Evolutionary conservation across 2,888 invertebrate genomes (phyloP).

Genomic region (Ptychoptera albimana): DNA sequence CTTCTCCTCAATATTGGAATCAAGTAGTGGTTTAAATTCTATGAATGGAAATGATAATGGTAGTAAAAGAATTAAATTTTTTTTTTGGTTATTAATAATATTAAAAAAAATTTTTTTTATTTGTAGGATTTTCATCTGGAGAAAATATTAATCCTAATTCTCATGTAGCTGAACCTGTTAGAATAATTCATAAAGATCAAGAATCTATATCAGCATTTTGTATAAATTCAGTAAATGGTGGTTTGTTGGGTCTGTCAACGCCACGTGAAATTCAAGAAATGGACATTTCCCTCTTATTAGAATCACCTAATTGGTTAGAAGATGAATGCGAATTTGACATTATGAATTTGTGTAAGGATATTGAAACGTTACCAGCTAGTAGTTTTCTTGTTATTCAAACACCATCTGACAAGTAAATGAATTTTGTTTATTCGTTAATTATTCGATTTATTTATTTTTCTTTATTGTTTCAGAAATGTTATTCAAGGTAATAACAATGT

Average conservation of each 20-base stretch:
- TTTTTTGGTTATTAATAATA: too few species aligned
- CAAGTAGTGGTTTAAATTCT: not conserved
- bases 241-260: constrained; percentile 81
- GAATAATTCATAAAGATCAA: constrained; percentile 97
- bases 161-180: constrained; percentile 57
- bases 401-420: constrained; percentile 34
- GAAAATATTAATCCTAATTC: constrained; percentile 11
- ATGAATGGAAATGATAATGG: too few species aligned
- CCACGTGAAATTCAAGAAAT: constrained; percentile 95
- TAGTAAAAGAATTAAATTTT: too few species aligned
- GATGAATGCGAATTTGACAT: constrained; percentile 97
- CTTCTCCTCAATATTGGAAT: constrained; percentile 1
- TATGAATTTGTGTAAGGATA: constrained; percentile 61
- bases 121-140: not conserved
- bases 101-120: constrained; percentile 13
- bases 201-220: constrained; percentile 97
- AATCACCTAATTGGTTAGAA: constrained; percentile 85
- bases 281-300: constrained; percentile 83
- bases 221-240: constrained; percentile 75
- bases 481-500: constrained; percentile 29
- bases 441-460: constrained; percentile 1
- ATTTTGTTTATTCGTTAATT: not conserved
- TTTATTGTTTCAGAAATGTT: constrained; percentile 14
- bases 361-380: constrained; percentile 55
- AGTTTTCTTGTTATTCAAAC: constrained; percentile 87